Evolutionary conservation across 2,797 vertebrate species (phyloP), one percentile per base, ranked within the genome.

Genomic region (Parauchenoglanis ngamensis): DNA sequence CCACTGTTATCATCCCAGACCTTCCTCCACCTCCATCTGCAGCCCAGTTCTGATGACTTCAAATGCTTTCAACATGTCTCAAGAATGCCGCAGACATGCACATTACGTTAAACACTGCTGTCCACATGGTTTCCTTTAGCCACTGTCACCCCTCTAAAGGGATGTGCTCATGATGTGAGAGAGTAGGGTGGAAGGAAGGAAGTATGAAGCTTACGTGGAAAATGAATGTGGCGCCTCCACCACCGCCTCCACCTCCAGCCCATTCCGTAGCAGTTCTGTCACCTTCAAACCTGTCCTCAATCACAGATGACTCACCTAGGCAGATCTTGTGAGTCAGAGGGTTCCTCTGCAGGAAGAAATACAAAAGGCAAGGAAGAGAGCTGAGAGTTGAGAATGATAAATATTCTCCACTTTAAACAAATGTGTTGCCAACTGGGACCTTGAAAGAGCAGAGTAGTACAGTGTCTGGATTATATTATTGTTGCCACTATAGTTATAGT

Each of bases 171-270:
- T 77, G 63, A 73, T 11, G 44, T 23, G 7, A 59, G 19, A 77
- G 21, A 44, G 52, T 11, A 35, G 7, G 49, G n/a, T 15, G 19
- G 31, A 83, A 65, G 1, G 15, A 52, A 28, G 5, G 56, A 52
- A 83, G 46, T 13, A 78, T 67, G 23, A 70, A 78, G 83, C 84
- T 92, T 94, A 97, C 97, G 94, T 95, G 96, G 87, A 97, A 99
- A 90, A 98, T 92, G 57, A 94, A 97, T 0, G 97, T 97, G 90
- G 97, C 96, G 82, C 97, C 97, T 19, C 98, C 97, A 35, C 98
- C 97, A 1, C 97, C 97, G 0, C 97, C 97, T 89, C 97, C 97
- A 80, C 97, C 98, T 31, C 97, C 97, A 2, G 96, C 96, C 97
- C 96, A 97, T 86, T 96, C 94, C 1, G 92, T 85, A 28, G 91